Conservation (phyloP, 2,888 invertebrate genomes). For the Mythimna pallens region DNA sequence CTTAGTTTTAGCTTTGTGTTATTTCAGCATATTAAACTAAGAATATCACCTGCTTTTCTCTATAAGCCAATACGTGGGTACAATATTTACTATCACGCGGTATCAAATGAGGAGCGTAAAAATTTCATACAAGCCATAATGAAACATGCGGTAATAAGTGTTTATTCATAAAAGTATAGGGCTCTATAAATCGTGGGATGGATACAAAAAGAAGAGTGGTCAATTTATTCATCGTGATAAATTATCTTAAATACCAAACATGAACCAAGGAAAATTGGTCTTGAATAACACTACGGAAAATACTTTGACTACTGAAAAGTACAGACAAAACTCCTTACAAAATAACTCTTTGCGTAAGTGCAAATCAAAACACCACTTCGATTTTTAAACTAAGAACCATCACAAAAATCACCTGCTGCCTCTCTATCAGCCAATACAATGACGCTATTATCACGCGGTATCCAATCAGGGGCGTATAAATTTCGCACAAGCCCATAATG, state of each 20-base stretch:
- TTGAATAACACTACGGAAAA: too few relatives aligned
- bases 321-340: too few relatives aligned
- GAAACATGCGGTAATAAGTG: constrained; percentile 87
- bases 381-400: constrained; percentile 16
- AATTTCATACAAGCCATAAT: constrained; percentile 83
- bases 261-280: too few relatives aligned
- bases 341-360: background rate
- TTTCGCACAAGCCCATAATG: constrained; percentile 84
- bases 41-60: constrained; percentile 55
- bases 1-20: too few relatives aligned
- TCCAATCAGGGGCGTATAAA: constrained; percentile 87
- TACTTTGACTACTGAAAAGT: too few relatives aligned
- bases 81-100: constrained; percentile 84
- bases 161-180: constrained; percentile 88
- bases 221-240: too few relatives aligned
- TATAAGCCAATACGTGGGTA: constrained; percentile 47
- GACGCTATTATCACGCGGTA: constrained; percentile 83
- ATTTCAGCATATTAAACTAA: too few relatives aligned
- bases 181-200: constrained; percentile 85
- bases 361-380: background rate
- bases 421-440: constrained; percentile 70
- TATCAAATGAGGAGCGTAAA: constrained; percentile 87
- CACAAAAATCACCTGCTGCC: constrained; percentile 54
- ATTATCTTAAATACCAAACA: too few relatives aligned
- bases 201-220: background rate